phyloP scores from a whole-genome alignment of 1,140 invertebrate genomes.

The Drosophila virilis region DNA sequence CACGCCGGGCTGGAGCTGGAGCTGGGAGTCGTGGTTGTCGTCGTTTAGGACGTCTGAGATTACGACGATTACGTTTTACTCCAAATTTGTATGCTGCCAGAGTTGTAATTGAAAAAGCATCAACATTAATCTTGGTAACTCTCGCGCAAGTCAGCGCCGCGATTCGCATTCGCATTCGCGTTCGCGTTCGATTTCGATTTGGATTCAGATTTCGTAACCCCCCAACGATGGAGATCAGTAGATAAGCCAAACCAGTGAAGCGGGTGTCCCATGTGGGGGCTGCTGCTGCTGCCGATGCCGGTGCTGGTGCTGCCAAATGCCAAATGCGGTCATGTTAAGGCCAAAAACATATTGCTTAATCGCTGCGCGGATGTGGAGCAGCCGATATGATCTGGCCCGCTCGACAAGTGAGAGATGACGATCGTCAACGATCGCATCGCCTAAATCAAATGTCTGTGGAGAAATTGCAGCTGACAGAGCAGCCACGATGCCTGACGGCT shows the following conservation, averaged over 20 bases:
- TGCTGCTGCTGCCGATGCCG: conserved; percentile 33
- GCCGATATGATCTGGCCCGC: conserved; percentile 24
- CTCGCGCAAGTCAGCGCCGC: conserved; percentile 37
- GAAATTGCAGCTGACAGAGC: conserved; percentile 69
- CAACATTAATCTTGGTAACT: conserved; percentile 84
- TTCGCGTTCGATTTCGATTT: conserved; percentile 38
- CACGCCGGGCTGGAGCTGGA: conserved; percentile 21
- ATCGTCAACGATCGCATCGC: conserved; percentile 59
- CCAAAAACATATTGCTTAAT: conserved; percentile 74
- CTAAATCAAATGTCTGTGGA: conserved; percentile 74
- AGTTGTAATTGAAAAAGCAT: conserved; percentile 84
- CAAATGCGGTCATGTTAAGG: conserved; percentile 28
- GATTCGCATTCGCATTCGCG: conserved; percentile 28
- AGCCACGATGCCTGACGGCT: conserved; percentile 51
- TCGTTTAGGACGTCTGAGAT: conserved; percentile 83
- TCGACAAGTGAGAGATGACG: conserved; percentile 70
- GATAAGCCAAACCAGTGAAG: conserved; percentile 51
- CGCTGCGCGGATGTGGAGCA: conserved; percentile 63
- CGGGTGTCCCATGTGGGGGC: conserved; percentile 69
- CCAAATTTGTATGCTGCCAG: conserved; percentile 83
- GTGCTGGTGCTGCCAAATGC: conserved; percentile 25
- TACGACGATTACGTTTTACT: conserved; percentile 83
- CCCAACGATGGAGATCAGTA: conserved; percentile 33
- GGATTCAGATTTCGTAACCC: conserved; percentile 61
- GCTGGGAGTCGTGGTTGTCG: conserved; percentile 44